Conservation (phyloP, 2,797 vertebrate genomes). For the Schizopygopsis malacanthus region DNA sequence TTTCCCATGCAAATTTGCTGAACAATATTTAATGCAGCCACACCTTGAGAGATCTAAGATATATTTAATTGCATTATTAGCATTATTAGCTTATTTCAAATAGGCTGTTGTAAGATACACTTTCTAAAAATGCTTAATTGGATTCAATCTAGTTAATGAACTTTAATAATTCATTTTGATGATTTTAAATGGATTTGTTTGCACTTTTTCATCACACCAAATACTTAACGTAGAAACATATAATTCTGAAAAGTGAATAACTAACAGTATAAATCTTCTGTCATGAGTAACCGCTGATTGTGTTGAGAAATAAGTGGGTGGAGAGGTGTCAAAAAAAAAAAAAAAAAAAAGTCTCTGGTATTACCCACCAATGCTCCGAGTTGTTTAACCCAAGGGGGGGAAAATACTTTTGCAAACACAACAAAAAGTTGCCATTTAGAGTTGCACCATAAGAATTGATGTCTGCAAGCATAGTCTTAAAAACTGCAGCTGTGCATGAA, state of each 20-base stretch:
- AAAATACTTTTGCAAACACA: neutral
- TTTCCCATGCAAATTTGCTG: neutral
- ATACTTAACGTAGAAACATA: neutral
- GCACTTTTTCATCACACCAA: neutral
- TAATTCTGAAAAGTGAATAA: neutral
- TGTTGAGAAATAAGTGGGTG: neutral
- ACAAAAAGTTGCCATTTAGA: neutral
- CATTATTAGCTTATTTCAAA: neutral
- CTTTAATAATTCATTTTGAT: neutral
- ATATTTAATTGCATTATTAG: neutral
- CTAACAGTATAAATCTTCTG: neutral
- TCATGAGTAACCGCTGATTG: neutral
- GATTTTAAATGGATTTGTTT: neutral
- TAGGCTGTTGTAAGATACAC: neutral
- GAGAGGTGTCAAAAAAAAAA: neutral
- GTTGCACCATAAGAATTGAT: neutral
- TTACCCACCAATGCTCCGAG: neutral
- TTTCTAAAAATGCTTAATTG: neutral
- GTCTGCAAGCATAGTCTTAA: conserved; percentile 3
- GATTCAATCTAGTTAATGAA: neutral
- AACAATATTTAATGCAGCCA: neutral
- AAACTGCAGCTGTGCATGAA: conserved; percentile 39
- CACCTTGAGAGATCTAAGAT: neutral
- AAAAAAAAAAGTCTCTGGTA: neutral
- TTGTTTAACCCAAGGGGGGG: neutral